Base-by-base conservation (phyloP, 1,140 invertebrate species). In the Drosophila varians region DNA sequence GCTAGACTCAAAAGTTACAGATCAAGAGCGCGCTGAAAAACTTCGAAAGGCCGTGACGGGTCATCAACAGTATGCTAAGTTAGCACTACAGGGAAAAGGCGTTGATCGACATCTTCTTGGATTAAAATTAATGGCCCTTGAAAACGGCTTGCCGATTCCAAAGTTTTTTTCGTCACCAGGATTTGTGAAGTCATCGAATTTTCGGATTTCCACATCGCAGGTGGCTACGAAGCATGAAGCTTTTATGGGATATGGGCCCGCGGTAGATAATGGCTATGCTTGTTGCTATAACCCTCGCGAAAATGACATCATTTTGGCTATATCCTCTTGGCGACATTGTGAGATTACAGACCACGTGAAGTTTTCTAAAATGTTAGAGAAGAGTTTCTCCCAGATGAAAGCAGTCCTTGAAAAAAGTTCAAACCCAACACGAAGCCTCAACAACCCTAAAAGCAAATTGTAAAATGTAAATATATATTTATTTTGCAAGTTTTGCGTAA, bases 91-190 rank as follows among this genome's bases (percentile, higher is more conserved):
- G 83, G 97, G 96, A 3, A 91, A 93, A 56, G 97, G 96, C 4
- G 94, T 98, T 1, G 97, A 98, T 90, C 93, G 97, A 51, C 96
- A 97, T 92, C 92, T 98, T 5, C 92, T 98, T 23, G 97, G 97
- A n/a, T 92, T 98, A 7, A 97, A 97, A 92, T 91, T 97, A 74
- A 94, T 94, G 64, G 96, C 97, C 1, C 82, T 94, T 14, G 95
- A 97, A 90, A 94, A 95, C 91, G 93, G 94, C n/a, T 93, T 95
- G 49, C 93, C 94, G 19, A 66, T 97, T 21, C 96, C 96, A 1
- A 92, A 94, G 51, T 89, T 98, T n/a, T 97, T 94, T 88, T 93
- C 93, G 19, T 96, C 97, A 89, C 82, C 92, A 19, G 94, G 94
- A 9, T 97, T 94, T 78, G 92, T 92, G 0, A 94, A 93, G 76